Percentiles rank a stretch among this genome's conserved stretches.
Conservation (phyloP, 2,113 vertebrate genomes). For the Ictalurus punctatus region DNA sequence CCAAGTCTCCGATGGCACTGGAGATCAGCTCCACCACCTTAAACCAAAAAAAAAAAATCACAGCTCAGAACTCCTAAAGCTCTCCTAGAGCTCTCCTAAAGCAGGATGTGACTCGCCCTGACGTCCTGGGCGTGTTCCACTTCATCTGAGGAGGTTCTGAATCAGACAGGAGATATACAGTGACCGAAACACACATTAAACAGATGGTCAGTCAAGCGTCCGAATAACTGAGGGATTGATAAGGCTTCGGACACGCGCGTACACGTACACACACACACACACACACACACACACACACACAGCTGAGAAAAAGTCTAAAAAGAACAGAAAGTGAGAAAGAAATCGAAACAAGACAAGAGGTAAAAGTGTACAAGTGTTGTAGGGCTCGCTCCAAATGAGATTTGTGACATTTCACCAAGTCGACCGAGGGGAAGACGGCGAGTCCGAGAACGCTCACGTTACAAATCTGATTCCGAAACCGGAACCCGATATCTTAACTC, state of each 20-base stretch:
- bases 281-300: neutral
- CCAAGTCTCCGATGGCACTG: slow-evolving; percentile 93
- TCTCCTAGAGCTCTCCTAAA: neutral
- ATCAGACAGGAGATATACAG: slow-evolving; percentile 40
- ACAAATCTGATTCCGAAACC: slow-evolving; percentile 15
- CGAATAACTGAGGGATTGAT: slow-evolving; percentile 57
- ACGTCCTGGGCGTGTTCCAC: neutral
- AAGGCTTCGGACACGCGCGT: slow-evolving; percentile 44
- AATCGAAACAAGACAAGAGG: neutral
- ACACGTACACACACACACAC: slow-evolving; percentile 29
- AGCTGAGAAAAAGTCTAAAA: neutral
- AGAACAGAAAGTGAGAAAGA: neutral
- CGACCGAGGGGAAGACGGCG: neutral
- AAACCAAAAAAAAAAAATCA: slow-evolving; percentile 52
- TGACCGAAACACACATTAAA: slow-evolving; percentile 58
- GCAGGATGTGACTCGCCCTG: neutral
- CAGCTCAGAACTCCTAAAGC: neutral
- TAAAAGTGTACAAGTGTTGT: slow-evolving; percentile 14
- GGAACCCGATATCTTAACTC: slow-evolving; percentile 8
- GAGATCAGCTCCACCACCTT: slow-evolving; percentile 96
- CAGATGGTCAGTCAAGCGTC: slow-evolving; percentile 60
- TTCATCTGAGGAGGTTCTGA: slow-evolving; percentile 16
- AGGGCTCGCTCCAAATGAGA: slow-evolving; percentile 16
- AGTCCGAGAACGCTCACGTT: slow-evolving; percentile 5
- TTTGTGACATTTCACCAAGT: slow-evolving; percentile 30